These are phyloP conservation scores for Metallyticus violacea DNA, from an alignment of 2,888 invertebrate genomes.

Conservation along the genomic window DNA sequence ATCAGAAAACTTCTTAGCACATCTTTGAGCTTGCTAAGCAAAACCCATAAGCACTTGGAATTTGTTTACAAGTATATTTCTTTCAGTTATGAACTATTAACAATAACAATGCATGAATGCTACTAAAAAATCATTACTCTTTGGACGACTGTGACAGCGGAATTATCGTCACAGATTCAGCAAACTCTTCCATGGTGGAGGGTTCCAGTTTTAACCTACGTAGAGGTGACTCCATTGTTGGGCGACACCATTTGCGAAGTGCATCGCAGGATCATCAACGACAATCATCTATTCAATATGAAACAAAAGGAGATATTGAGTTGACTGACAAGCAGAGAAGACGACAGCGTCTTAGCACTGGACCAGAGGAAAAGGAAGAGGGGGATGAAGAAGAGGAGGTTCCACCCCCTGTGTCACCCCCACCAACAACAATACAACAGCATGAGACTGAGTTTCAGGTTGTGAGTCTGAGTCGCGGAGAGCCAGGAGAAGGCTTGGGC, in stretches of 20 bases:
- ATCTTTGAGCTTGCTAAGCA: too few relatives aligned
- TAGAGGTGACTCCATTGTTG: not conserved
- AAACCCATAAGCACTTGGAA: too few relatives aligned
- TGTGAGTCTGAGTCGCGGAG: slow-evolving; percentile 57
- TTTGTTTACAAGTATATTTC: too few relatives aligned
- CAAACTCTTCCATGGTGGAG: slow-evolving; percentile 63
- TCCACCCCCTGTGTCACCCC: slow-evolving; percentile 50
- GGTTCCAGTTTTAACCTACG: not conserved
- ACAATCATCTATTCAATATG: not conserved
- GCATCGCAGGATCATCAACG: slow-evolving; percentile 27
- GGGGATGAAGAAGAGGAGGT: slow-evolving; percentile 39
- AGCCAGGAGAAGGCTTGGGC: slow-evolving; percentile 62
- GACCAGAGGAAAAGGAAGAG: not conserved
- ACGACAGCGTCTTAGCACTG: slow-evolving; percentile 18
- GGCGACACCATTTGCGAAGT: slow-evolving; percentile 24
- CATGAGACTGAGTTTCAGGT: slow-evolving; percentile 42
- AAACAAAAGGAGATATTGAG: slow-evolving; percentile 32
- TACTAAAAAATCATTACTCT: too few relatives aligned
- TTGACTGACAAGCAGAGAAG: slow-evolving; percentile 26
- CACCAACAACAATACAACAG: not conserved
- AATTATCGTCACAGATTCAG: slow-evolving; percentile 66
- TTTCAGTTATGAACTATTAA: too few relatives aligned
- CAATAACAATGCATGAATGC: too few relatives aligned
- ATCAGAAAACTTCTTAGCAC: too few relatives aligned
- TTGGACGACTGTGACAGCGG: slow-evolving; percentile 68